Base-by-base conservation (phyloP, 2,797 vertebrate genomes). In the Spinus pinus region DNA sequence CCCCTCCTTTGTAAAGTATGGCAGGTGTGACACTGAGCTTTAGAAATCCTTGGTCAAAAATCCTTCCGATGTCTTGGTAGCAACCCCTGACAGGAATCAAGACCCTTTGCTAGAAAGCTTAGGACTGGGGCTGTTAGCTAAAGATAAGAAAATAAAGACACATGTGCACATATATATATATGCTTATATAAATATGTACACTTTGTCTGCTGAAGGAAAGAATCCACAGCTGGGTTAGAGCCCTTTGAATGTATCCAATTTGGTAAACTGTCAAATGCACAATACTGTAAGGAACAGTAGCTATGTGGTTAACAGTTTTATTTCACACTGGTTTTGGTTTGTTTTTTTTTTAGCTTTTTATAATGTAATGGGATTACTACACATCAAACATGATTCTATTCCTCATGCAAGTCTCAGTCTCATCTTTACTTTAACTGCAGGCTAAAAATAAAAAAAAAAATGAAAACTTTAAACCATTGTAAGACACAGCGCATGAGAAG, bases 11-110 rank as follows among this genome's bases (percentile, higher is more conserved):
- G 46, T 85, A 81, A 70, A 70, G 47, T 23, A 70, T 70, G 79
- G 66, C 66, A 70, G 66, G 79, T 70, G 56, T 70, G 66, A 81
- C 79, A 81, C 22, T 70, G 79, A 70, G 79, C 79, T 81, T 67
- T 60, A 98, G 98, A 98, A 98, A 98, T 99, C 98, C 99, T 99
- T 99, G 99, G 99, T 99, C 99, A 99, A 99, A 99, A 99, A 99
- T 99, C 99, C 99, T 99, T 99, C 99, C 99, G 96, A 98, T 98
- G 98, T 98, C 97, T 96, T 98, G 98, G 98, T 98, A 98, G 98
- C 97, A 98, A 99, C 98, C 98, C 98, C 98, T 98, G 98, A 98
- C 97, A 97, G 98, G 98, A 89, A 93, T 85, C 86, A 85, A 89
- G 75, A 21, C 25, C 33, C 33, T 67, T 27, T 67, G n/a, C 46